A percentile compares a stretch with the other conserved stretches of the same genome.
These are phyloP conservation scores for Centropus unirufus DNA, from an alignment of 2,113 vertebrate genomes.

Conservation along the genomic window DNA sequence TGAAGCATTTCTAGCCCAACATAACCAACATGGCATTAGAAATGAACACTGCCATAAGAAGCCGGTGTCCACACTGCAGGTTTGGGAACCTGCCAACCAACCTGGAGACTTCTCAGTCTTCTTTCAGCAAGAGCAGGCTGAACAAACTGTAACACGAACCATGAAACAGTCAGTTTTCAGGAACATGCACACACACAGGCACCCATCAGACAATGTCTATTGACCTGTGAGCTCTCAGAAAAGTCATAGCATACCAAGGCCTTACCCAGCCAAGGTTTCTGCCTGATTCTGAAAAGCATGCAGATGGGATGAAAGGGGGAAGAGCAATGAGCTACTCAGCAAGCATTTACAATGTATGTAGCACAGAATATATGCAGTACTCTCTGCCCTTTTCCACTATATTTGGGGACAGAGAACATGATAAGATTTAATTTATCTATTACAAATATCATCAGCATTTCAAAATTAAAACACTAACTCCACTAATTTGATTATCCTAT, in stretches of 20 bases:
- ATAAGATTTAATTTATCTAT: neutral
- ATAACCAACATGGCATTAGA: neutral
- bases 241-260: conserved; percentile 1
- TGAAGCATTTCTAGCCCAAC: neutral
- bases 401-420: neutral
- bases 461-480: neutral
- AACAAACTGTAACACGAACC: conserved; percentile 6
- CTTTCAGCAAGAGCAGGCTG: neutral
- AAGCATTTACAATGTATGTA: accelerated
- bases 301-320: neutral
- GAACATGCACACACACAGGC: neutral
- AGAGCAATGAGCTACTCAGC: neutral
- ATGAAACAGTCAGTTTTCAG: conserved; percentile 7
- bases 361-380: neutral
- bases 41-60: neutral
- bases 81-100: neutral
- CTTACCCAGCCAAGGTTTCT: neutral
- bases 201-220: conserved; percentile 47
- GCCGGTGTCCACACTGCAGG: neutral
- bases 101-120: neutral
- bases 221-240: conserved; percentile 39
- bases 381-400: neutral
- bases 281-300: neutral
- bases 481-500: neutral
- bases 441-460: neutral